Conservation (phyloP, 2,888 invertebrate species). For the Zaprionus obscuricornis region DNA sequence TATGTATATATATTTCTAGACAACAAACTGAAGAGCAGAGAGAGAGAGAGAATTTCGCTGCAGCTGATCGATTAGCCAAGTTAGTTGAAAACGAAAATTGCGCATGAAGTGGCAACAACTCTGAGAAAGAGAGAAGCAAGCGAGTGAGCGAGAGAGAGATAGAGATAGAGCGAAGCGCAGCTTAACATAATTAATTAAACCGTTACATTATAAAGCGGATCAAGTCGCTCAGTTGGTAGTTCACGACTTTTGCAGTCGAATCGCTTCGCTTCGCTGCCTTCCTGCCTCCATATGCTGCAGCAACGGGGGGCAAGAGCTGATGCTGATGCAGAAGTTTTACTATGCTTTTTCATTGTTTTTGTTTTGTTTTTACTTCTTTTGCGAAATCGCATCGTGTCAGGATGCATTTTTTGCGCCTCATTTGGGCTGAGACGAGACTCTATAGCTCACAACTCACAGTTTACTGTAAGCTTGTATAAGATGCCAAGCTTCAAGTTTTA, state of each 20-base stretch:
- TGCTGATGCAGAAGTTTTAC: no score
- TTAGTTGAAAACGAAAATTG: slow-evolving; percentile 73
- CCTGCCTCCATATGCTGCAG: no score
- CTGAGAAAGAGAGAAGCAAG: slow-evolving; percentile 13
- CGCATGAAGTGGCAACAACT: slow-evolving; percentile 77
- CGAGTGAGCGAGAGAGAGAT: slow-evolving; percentile 5
- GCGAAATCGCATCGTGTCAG: slow-evolving; percentile 76
- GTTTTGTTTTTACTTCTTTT: slow-evolving; percentile 25
- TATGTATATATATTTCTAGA: slow-evolving; percentile 28
- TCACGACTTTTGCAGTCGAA: slow-evolving; percentile 65
- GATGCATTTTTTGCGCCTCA: slow-evolving; percentile 78
- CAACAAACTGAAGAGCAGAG: not conserved
- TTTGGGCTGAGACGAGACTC: slow-evolving; percentile 50
- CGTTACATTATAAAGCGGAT: slow-evolving; percentile 82
- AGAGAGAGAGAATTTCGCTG: slow-evolving; percentile 16
- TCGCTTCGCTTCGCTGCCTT: no score
- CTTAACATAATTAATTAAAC: slow-evolving; percentile 83
- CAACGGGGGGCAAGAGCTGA: no score
- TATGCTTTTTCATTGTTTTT: slow-evolving; percentile 27
- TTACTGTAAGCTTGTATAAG: slow-evolving; percentile 11
- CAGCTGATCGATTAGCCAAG: slow-evolving; percentile 75
- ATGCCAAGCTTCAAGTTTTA: slow-evolving; percentile 15
- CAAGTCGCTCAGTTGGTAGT: slow-evolving; percentile 63
- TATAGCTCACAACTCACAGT: no score
- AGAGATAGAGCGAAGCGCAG: slow-evolving; percentile 26